Conservation (phyloP, 2,113 vertebrate species). For the Etheostoma cragini region DNA sequence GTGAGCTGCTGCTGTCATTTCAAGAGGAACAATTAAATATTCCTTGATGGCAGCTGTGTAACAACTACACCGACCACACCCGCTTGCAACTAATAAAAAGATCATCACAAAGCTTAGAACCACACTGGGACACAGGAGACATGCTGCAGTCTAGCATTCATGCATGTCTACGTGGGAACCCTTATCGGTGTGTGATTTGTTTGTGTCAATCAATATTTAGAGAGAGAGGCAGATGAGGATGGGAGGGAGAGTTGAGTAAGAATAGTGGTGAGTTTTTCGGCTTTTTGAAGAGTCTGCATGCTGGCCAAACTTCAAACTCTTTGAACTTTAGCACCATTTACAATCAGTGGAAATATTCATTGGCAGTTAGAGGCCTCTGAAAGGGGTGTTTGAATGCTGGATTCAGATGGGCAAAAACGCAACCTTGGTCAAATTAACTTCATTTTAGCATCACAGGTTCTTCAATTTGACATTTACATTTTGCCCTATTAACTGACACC, state of each 20-base stretch:
- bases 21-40: conserved; percentile 28
- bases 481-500: not conserved
- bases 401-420: conserved; percentile 11
- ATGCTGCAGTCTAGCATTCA: not conserved
- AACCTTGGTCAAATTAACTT: conserved; percentile 10
- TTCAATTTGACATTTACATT: conserved; percentile 4
- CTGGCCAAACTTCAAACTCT: conserved; percentile 41
- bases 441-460: not conserved
- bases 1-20: conserved; percentile 38
- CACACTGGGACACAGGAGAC: not conserved
- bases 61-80: conserved; percentile 11
- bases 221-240: conserved; percentile 14
- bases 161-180: not conserved
- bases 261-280: conserved; percentile 43
- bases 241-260: not conserved
- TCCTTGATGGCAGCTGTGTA: conserved; percentile 30
- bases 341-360: conserved; percentile 65
- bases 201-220: not conserved
- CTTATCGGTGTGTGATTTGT: not conserved
- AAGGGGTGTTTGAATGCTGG: conserved; percentile 31
- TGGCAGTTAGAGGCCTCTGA: conserved; percentile 40
- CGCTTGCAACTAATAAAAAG: not conserved
- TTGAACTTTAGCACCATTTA: conserved; percentile 50
- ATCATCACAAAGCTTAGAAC: not conserved
- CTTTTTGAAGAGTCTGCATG: conserved; percentile 46